phyloP scores from a whole-genome alignment of 2,797 vertebrate genomes.

The Toxotes lorentzi region DNA sequence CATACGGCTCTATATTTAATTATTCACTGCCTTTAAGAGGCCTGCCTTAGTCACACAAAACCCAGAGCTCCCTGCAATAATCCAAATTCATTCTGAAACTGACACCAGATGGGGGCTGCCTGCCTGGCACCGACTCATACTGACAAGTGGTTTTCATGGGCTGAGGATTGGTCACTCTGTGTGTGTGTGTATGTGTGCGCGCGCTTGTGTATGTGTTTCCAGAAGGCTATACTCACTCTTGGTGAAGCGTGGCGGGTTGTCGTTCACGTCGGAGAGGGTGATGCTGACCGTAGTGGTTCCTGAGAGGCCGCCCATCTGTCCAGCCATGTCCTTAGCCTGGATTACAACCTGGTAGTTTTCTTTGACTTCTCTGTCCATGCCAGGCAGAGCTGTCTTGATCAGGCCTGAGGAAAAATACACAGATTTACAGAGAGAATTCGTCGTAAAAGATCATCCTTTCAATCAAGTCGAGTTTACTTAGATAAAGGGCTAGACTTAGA shows the following conservation, averaged over 20 bases:
- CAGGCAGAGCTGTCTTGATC: constrained; percentile 94
- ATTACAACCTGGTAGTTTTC: constrained; percentile 96
- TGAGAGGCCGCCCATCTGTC: constrained; percentile 96
- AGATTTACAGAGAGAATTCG: not conserved
- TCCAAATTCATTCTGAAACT: constrained; percentile 83
- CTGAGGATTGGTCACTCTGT: constrained; percentile 43
- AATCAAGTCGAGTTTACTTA: not conserved
- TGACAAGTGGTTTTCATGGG: constrained; percentile 39
- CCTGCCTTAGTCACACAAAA: constrained; percentile 53
- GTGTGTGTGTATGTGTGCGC: constrained; percentile 35
- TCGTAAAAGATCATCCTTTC: not conserved
- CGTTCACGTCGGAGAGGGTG: constrained; percentile 92
- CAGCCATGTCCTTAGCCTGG: constrained; percentile 98
- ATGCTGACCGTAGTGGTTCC: constrained; percentile 96
- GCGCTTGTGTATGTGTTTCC: constrained; percentile 27
- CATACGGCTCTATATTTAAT: constrained; percentile 81
- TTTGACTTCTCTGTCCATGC: constrained; percentile 95
- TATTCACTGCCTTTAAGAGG: constrained; percentile 75
- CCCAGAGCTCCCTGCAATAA: constrained; percentile 71
- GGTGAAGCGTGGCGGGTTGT: constrained; percentile 93
- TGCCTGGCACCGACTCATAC: constrained; percentile 46
- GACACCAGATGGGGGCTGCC: constrained; percentile 82
- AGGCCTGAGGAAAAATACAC: constrained; percentile 81
- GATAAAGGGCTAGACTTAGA: not conserved
- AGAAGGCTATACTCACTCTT: constrained; percentile 88